Conservation (phyloP, 2,797 vertebrate genomes). For the Odontamblyopus lacepedii region DNA sequence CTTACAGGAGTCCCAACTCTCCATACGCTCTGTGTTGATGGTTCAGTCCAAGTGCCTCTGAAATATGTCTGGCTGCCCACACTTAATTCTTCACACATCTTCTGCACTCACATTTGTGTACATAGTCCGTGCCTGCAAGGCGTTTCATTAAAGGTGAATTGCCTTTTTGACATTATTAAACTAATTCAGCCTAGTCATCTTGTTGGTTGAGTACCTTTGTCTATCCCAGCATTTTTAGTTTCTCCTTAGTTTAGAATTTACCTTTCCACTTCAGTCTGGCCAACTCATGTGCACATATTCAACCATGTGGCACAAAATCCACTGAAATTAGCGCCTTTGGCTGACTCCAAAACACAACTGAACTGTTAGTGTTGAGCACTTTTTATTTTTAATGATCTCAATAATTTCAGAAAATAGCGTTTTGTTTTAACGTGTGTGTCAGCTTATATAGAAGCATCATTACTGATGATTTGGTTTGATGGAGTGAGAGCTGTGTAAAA, state of each 20-base stretch:
- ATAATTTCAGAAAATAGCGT: constrained; percentile 52
- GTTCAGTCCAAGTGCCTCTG: constrained; percentile 20
- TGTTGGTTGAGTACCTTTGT: constrained; percentile 44
- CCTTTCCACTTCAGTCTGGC: constrained; percentile 26
- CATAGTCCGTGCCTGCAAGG: constrained; percentile 17
- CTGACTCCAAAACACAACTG: constrained; percentile 30
- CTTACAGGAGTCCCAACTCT: constrained; percentile 25
- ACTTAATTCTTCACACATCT: constrained; percentile 30
- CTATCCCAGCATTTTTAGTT: constrained; percentile 34
- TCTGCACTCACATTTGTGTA: constrained; percentile 26
- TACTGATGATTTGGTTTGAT: constrained; percentile 64
- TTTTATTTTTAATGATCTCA: constrained; percentile 53
- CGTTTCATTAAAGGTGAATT: constrained; percentile 49
- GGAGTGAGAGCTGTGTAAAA: constrained; percentile 42
- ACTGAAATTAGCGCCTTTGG: constrained; percentile 4
- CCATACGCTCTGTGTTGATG: constrained; percentile 24
- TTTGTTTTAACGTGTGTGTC: constrained; percentile 53
- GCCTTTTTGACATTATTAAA: constrained; percentile 58
- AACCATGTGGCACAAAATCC: constrained; percentile 38
- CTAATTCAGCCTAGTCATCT: constrained; percentile 44
- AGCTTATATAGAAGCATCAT: constrained; percentile 59
- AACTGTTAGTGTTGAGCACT: constrained; percentile 19
- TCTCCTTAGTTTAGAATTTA: constrained; percentile 29
- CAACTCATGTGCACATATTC: constrained; percentile 32
- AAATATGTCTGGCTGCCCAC: constrained; percentile 7